Conservation (phyloP, 2,888 invertebrate species). For the Nasonovia ribisnigri region DNA sequence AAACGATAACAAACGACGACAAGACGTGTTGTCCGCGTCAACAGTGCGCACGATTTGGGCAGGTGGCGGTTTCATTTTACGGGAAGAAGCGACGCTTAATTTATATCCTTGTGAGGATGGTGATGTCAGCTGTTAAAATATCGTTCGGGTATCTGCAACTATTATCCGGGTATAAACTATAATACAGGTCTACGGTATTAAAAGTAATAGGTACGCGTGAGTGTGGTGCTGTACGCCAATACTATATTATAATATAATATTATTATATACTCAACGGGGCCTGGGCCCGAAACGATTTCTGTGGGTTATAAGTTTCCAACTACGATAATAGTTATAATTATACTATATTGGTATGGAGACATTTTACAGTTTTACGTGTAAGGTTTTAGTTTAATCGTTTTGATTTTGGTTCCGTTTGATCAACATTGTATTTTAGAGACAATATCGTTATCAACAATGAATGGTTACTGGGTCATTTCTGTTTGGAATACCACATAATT, state of each 20-base stretch:
- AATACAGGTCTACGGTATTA: background rate
- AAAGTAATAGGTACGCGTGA: background rate
- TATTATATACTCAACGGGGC: background rate
- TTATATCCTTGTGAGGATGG: background rate
- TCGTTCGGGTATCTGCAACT: background rate
- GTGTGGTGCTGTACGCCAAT: background rate
- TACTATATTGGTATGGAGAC: no score
- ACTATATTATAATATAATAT: background rate
- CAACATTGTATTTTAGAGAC: background rate
- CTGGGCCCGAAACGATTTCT: background rate
- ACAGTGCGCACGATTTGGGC: background rate
- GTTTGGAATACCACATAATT: no score
- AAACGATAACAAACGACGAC: conserved; percentile 9
- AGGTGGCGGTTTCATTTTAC: background rate
- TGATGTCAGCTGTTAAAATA: background rate
- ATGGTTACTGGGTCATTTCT: no score
- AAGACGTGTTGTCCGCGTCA: background rate
- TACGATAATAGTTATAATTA: no score
- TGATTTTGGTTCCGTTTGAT: background rate
- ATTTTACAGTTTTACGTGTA: no score
- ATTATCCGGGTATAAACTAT: background rate
- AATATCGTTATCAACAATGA: no score
- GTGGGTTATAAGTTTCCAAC: background rate
- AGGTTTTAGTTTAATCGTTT: background rate
- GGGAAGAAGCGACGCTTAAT: background rate